A percentile compares a stretch with the other conserved stretches of the same genome.
Evolutionary conservation across 2,797 vertebrate species (phyloP).

Genomic region (Cynopterus sphinx): DNA sequence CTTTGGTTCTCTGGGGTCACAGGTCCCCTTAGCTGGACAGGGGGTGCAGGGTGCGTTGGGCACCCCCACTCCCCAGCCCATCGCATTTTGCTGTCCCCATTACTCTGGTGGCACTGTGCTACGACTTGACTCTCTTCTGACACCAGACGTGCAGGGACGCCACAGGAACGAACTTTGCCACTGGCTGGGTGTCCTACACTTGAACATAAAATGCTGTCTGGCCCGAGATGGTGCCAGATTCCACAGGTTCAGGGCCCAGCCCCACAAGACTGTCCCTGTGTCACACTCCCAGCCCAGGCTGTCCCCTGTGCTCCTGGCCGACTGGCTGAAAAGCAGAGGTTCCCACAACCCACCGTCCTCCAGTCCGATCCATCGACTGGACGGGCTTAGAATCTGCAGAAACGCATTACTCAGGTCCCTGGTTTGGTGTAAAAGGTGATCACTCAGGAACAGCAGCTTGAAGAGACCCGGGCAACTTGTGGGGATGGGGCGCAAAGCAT

Average conservation of each 20-base stretch:
- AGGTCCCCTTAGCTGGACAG: neutral
- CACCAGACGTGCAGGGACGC: neutral
- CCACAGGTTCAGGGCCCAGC: neutral
- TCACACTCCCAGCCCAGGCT: neutral
- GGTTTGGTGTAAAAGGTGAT: neutral
- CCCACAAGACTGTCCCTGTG: too few relatives aligned
- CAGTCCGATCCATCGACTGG: neutral
- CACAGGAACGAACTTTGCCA: neutral
- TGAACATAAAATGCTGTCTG: too few relatives aligned
- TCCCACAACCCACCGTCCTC: too few relatives aligned
- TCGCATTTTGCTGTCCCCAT: rapidly evolving
- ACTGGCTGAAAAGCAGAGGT: too few relatives aligned
- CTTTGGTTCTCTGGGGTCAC: too few relatives aligned
- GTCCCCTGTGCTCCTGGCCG: too few relatives aligned
- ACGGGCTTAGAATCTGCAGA: neutral
- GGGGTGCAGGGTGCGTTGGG: rapidly evolving
- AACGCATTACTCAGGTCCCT: neutral
- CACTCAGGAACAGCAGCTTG: too few relatives aligned
- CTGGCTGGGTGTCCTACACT: neutral
- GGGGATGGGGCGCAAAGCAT: too few relatives aligned
- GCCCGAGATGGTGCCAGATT: rapidly evolving
- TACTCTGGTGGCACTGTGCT: too few relatives aligned
- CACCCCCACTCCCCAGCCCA: rapidly evolving
- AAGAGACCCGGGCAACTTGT: rapidly evolving
- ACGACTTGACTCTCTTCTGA: neutral